phyloP scores from a whole-genome alignment of 1,140 invertebrate genomes.

The Galleria mellonella region DNA sequence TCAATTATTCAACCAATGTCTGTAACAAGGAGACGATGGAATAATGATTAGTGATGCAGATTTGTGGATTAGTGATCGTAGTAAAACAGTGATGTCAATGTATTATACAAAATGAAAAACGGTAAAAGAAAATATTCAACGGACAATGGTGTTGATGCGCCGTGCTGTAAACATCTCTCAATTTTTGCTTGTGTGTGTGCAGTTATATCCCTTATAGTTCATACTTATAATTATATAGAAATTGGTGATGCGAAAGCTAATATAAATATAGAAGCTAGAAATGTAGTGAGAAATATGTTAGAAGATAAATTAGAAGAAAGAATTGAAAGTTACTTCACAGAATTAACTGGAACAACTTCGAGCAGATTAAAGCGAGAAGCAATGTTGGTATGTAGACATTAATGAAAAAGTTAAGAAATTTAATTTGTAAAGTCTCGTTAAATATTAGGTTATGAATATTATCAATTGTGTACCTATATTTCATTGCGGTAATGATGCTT shows the following conservation, averaged over 20 bases:
- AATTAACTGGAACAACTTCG: constrained; percentile 21
- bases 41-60: too few species aligned
- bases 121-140: constrained; percentile 28
- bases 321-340: constrained; percentile 37
- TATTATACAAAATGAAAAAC: constrained; percentile 20
- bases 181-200: constrained; percentile 51
- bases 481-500: too few species aligned
- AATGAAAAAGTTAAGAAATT: too few species aligned
- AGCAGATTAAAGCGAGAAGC: constrained; percentile 50
- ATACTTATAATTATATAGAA: constrained; percentile 41
- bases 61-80: background rate
- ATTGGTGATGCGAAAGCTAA: constrained; percentile 14
- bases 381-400: constrained; percentile 35
- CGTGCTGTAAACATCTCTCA: constrained; percentile 42
- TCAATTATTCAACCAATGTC: background rate
- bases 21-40: too few species aligned
- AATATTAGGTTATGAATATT: too few species aligned
- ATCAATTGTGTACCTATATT: too few species aligned
- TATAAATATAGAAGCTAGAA: constrained; percentile 20
- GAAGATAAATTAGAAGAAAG: constrained; percentile 39
- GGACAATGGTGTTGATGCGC: constrained; percentile 2
- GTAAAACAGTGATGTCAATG: constrained; percentile 19
- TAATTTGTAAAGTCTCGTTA: too few species aligned
- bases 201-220: constrained; percentile 45
- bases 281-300: constrained; percentile 26